These are phyloP conservation scores for Triplophysa yarkandensis DNA, from an alignment of 2,797 vertebrate species.

Conservation along the genomic window DNA sequence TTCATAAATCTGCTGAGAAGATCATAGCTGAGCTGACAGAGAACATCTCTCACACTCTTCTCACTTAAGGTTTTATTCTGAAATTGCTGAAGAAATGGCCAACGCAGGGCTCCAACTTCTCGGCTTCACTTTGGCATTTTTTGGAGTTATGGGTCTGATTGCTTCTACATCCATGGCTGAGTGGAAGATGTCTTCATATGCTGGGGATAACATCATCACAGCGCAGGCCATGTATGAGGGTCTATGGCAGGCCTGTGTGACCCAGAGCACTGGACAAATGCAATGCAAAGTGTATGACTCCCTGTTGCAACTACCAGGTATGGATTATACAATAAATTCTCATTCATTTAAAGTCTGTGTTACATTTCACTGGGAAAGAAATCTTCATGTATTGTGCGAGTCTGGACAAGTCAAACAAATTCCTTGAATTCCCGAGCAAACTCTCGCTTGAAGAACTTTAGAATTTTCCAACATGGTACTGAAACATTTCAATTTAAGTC, in stretches of 20 bases:
- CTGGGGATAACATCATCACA: slow-evolving; percentile 91
- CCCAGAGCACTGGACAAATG: slow-evolving; percentile 92
- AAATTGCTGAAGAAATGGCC: slow-evolving; percentile 76
- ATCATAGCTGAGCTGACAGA: not conserved
- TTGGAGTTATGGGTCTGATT: slow-evolving; percentile 87
- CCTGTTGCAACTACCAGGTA: slow-evolving; percentile 84
- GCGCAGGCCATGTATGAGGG: slow-evolving; percentile 92
- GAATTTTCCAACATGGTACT: not conserved
- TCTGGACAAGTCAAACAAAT: slow-evolving; percentile 69
- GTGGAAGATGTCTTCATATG: slow-evolving; percentile 92
- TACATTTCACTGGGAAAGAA: not conserved
- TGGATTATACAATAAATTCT: not conserved
- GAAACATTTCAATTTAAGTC: not conserved
- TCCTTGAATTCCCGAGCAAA: slow-evolving; percentile 45
- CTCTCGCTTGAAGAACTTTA: not conserved
- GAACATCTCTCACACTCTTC: not conserved
- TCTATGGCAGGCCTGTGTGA: slow-evolving; percentile 88
- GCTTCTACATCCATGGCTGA: slow-evolving; percentile 87
- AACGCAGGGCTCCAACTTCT: slow-evolving; percentile 87
- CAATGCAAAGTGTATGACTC: slow-evolving; percentile 95
- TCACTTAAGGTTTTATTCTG: not conserved
- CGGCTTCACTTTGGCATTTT: slow-evolving; percentile 84
- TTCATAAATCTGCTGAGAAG: not conserved
- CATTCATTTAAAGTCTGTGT: not conserved
- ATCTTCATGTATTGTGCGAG: slow-evolving; percentile 56